Percentiles rank a stretch among this genome's conserved stretches.
Evolutionary conservation across 1,140 invertebrate genomes (phyloP).

Genomic region (Leptinotarsa undecemlineata): DNA sequence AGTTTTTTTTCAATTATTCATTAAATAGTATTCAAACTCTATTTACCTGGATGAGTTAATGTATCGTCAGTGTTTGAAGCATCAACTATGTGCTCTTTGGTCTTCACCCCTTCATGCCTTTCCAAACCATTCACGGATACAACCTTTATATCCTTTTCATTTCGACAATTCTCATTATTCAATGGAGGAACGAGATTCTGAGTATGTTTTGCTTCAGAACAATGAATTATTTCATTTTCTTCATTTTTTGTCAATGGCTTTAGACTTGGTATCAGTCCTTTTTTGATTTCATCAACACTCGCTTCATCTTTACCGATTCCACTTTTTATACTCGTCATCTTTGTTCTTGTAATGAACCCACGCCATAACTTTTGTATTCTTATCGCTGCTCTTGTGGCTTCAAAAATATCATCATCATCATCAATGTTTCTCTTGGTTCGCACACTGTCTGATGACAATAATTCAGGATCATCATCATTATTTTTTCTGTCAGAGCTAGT

Average conservation of each 20-base stretch:
- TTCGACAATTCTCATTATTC: neutral
- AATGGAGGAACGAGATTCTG: no score
- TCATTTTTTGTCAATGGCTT: no score
- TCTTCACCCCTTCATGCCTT: no score
- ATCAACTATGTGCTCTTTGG: no score
- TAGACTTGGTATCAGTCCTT: neutral
- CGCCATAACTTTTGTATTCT: constrained; percentile 22
- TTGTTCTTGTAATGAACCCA: constrained; percentile 14
- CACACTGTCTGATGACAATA: neutral
- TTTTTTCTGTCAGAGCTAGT: neutral
- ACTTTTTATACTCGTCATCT: neutral
- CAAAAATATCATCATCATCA: neutral
- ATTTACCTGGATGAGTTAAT: no score
- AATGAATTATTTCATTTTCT: no score
- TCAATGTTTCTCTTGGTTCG: neutral
- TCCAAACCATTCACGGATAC: no score
- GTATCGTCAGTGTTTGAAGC: no score
- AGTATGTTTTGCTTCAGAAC: no score
- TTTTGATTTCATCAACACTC: neutral
- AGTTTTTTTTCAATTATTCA: no score
- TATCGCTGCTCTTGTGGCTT: constrained; percentile 11
- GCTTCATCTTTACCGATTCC: neutral
- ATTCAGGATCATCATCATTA: neutral
- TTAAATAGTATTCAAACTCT: no score
- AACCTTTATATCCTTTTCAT: no score